These are phyloP conservation scores for Poicephalus meyeri DNA, from an alignment of 2,113 vertebrate genomes.

Conservation along the genomic window DNA sequence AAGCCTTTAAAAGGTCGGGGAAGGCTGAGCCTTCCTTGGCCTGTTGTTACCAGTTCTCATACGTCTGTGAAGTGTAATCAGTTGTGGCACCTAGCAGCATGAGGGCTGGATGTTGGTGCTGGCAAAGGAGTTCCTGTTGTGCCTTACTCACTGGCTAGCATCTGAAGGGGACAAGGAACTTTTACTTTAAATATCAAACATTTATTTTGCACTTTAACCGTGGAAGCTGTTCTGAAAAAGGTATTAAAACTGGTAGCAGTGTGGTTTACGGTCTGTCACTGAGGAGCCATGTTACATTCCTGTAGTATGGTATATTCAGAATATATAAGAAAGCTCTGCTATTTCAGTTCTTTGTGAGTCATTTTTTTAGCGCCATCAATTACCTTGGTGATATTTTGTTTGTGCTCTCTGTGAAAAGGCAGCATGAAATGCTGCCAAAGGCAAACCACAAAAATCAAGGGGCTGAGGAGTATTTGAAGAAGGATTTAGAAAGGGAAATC, in stretches of 20 bases:
- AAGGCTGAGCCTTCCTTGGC: neutral
- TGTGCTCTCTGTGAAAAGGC: neutral
- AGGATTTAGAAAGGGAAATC: neutral
- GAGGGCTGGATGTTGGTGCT: rapidly evolving
- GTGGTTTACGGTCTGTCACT: neutral
- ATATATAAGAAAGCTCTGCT: constrained; percentile 6
- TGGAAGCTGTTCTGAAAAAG: neutral
- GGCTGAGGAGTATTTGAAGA: neutral
- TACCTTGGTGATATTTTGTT: neutral
- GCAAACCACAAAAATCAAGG: neutral
- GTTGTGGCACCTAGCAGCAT: neutral
- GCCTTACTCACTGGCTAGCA: neutral
- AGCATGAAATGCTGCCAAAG: neutral
- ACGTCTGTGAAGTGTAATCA: neutral
- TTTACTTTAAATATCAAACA: neutral
- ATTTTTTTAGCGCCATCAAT: neutral
- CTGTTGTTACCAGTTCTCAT: neutral
- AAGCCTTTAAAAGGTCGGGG: neutral
- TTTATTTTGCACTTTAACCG: neutral
- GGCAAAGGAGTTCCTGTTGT: neutral
- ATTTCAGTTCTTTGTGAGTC: neutral
- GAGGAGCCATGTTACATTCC: neutral
- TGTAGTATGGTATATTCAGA: neutral
- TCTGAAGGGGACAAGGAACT: neutral
- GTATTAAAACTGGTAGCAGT: neutral